Conservation (phyloP, 1,140 invertebrate species). For the Drosophila pandora region DNA sequence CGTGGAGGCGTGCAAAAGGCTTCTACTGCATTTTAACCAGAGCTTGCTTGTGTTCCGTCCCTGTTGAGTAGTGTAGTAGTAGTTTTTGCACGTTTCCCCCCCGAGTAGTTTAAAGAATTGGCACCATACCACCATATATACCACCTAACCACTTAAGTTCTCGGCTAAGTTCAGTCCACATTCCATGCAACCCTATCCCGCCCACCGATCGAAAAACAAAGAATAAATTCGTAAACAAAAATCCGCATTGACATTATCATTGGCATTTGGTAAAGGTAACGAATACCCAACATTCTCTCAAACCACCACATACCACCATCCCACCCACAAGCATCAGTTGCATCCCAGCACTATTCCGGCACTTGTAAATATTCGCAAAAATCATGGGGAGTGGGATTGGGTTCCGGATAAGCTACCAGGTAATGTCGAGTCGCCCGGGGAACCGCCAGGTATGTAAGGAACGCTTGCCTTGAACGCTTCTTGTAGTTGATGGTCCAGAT, state of each 20-base stretch:
- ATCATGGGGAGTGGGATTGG: constrained; percentile 13
- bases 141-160: constrained; percentile 36
- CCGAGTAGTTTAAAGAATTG: constrained; percentile 58
- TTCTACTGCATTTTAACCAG: constrained; percentile 64
- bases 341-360: constrained; percentile 37
- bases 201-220: constrained; percentile 52
- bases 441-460: constrained; percentile 51
- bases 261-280: constrained; percentile 48
- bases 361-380: constrained; percentile 45
- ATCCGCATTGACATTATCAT: constrained; percentile 65
- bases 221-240: constrained; percentile 26
- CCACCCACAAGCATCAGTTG: constrained; percentile 25
- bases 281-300: constrained; percentile 3
- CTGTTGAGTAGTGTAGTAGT: constrained; percentile 45
- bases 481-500: not conserved
- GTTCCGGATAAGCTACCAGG: constrained; percentile 6
- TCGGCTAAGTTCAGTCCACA: constrained; percentile 65
- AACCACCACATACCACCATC: constrained; percentile 7
- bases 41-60: constrained; percentile 44
- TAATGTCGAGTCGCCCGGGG: constrained; percentile 23
- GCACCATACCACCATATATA: constrained; percentile 14
- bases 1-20: constrained; percentile 72
- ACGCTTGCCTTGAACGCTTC: constrained; percentile 54
- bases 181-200: constrained; percentile 51
- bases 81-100: constrained; percentile 64